Evolutionary conservation across 2,113 vertebrate genomes (phyloP).

Genomic region (Limnothrissa miodon): DNA sequence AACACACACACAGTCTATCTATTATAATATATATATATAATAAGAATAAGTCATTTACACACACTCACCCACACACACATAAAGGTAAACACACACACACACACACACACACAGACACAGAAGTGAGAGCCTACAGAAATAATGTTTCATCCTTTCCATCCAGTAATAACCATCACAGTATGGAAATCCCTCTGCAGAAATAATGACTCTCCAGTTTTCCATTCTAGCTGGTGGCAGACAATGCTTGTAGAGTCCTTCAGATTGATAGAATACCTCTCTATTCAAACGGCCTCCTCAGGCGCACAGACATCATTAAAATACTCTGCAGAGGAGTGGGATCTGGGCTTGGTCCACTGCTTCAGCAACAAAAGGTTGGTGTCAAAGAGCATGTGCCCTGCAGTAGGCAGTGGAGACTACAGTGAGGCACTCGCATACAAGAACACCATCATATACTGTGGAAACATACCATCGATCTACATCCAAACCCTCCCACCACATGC

Average conservation of each 20-base stretch:
- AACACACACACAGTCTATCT: neutral
- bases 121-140: neutral
- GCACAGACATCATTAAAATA: neutral
- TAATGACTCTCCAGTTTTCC: neutral
- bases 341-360: neutral
- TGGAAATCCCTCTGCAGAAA: neutral
- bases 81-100: no score
- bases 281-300: neutral
- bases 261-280: neutral
- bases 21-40: no score
- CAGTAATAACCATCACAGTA: neutral
- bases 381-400: neutral
- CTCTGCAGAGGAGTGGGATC: neutral
- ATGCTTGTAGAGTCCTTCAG: neutral
- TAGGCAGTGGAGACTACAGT: neutral
- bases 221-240: neutral
- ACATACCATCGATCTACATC: neutral
- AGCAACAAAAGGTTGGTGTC: neutral
- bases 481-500: neutral
- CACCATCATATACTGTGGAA: neutral
- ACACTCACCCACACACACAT: no score
- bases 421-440: neutral
- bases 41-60: no score
- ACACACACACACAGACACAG: no score
- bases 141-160: neutral